Evolutionary conservation across 1,140 invertebrate species (phyloP).

Genomic region (Cydia pomonella): DNA sequence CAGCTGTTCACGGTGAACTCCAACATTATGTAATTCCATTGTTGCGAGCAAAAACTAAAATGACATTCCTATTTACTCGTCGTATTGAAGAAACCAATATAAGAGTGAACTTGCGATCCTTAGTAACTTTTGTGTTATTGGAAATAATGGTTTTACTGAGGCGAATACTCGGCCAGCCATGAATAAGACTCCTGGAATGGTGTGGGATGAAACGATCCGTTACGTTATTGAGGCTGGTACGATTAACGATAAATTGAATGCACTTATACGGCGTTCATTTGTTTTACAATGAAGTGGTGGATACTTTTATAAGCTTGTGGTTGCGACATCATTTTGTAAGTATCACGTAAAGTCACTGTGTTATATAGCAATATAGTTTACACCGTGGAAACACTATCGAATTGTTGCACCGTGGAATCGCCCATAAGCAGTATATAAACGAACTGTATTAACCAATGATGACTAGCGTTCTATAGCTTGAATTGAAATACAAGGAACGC

Average conservation of each 20-base stretch:
- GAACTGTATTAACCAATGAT: too few species aligned
- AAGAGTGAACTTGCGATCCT: neutral
- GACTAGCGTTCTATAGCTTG: too few species aligned
- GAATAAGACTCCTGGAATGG: neutral
- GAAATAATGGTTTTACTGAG: neutral
- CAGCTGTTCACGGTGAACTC: slow-evolving; percentile 17
- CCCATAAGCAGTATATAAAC: too few species aligned
- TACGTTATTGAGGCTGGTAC: slow-evolving; percentile 6
- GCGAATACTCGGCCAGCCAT: neutral
- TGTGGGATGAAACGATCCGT: slow-evolving; percentile 3
- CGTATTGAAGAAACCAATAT: neutral
- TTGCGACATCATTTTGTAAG: neutral
- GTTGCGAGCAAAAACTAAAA: slow-evolving; percentile 2
- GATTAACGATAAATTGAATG: slow-evolving; percentile 8
- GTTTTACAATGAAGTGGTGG: neutral
- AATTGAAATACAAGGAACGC: too few species aligned
- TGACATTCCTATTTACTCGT: neutral
- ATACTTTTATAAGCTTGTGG: neutral
- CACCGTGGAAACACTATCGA: neutral
- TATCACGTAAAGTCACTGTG: neutral
- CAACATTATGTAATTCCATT: slow-evolving; percentile 19
- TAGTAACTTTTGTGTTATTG: neutral
- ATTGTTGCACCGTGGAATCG: too few species aligned
- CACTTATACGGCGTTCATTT: slow-evolving; percentile 7
- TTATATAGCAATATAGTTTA: neutral